Percentiles rank a stretch among this genome's conserved stretches.
These are phyloP conservation scores for Macropis europaea DNA, from an alignment of 2,888 invertebrate species.

Conservation along the genomic window DNA sequence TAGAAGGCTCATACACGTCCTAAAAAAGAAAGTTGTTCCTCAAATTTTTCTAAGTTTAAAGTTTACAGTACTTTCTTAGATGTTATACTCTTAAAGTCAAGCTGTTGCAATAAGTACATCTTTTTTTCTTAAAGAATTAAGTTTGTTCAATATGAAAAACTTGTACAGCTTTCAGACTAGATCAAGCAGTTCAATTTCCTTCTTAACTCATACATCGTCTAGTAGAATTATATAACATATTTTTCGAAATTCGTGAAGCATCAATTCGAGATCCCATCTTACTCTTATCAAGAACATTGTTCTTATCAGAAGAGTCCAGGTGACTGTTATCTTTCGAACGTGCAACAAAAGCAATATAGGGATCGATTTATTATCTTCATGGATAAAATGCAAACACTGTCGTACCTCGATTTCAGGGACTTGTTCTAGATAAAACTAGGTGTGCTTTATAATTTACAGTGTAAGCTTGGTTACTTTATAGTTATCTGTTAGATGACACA, in stretches of 20 bases:
- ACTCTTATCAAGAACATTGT: slow-evolving; percentile 25
- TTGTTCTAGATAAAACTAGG: background rate
- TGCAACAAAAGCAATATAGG: slow-evolving; percentile 6
- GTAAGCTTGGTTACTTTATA: background rate
- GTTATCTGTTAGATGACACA: background rate
- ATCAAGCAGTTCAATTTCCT: too few species aligned
- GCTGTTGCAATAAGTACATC: too few species aligned
- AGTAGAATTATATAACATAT: slow-evolving; percentile 4
- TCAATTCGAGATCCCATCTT: background rate
- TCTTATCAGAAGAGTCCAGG: slow-evolving; percentile 25
- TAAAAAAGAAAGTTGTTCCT: background rate
- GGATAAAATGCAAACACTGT: slow-evolving; percentile 7
- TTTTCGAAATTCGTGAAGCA: background rate
- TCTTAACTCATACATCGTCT: too few species aligned
- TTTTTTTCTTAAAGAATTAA: too few species aligned
- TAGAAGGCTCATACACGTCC: background rate
- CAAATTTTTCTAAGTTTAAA: background rate
- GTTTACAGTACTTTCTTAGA: background rate
- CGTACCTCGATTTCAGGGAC: background rate
- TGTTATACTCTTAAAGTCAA: background rate
- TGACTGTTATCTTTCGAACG: slow-evolving; percentile 13
- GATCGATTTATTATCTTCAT: slow-evolving; percentile 6
- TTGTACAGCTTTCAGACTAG: too few species aligned
- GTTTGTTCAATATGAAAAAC: too few species aligned
- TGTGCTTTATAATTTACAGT: slow-evolving; percentile 6